Base-by-base conservation (phyloP, 2,113 vertebrate genomes). In the Blennius ocellaris region DNA sequence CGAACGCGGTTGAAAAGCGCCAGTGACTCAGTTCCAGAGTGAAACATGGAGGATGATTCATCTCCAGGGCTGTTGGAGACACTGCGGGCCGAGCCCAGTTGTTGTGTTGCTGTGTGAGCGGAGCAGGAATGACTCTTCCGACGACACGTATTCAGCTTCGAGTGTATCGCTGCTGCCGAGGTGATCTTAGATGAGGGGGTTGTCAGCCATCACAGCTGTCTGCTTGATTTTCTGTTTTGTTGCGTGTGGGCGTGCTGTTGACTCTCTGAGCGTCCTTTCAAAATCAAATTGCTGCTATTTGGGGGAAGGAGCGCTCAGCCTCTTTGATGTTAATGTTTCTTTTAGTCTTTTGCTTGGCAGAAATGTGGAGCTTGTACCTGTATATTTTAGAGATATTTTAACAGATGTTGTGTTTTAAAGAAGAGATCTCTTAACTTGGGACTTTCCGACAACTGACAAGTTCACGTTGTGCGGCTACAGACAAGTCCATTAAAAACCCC, bases 401-500 rank as follows among this genome's bases (percentile, higher is more conserved):
- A 50, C 21, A 45, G 12, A 56, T 40, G 66, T 49, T 11, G 37
- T 52, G 5, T 62, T 73, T 67, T n/a, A n/a, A 43, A 21, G 44
- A 73, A 66, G 59, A 67, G 44, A 30, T 44, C 8, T 68, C 40
- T 17, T 69, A 17, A 1, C 11, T 11, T 17, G 17, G 21, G 65
- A 65, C 36, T 60, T 59, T 50, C 62, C 59, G 16, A 58, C 70
- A 44, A 50, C 61, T 62, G 76, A 68, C 69, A 76, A 47, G 56
- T 62, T 75, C 56, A 39, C 8, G 53, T 61, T 70, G 70, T 40
- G 71, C 30, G 14, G 70, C 65, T 54, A 43, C 64, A 68, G 62
- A 60, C 58, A 69, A 80, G 70, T 82, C 76, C 86, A 89, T 90
- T 87, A 88, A 86, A 88, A 88, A 74, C 79, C 81, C 64, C 84